Base-by-base conservation (phyloP, 2,113 vertebrate species). In the Thalassoma bifasciatum region DNA sequence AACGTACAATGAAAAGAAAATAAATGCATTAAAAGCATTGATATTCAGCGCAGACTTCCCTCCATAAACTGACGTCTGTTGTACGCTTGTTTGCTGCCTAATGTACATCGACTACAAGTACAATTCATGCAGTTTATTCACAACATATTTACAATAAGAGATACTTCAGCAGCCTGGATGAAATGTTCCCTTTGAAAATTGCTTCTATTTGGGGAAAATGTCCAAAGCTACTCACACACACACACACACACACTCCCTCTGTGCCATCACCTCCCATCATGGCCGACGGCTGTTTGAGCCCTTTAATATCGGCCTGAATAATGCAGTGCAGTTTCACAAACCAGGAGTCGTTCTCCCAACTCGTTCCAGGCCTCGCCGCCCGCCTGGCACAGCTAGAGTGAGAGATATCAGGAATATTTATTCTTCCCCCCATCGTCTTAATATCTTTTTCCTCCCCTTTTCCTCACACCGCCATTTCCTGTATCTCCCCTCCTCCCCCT, bases 251-350 rank as follows among this genome's bases (percentile, higher is more conserved):
- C 56, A 0, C 16, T 12, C 42, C 5, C 23, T 44, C 44, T 34
- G 46, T 21, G 8, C 60, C 66, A 38, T 59, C 68, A 34, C 26
- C 69, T 67, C 52, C 49, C 67, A 66, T 82, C 62, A 65, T 75
- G 57, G 64, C 82, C 58, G 2, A 13, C 16, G 50, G 79, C 77
- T 57, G 42, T 73, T 50, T 12, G 54, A 73, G 72, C 59, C 76
- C 69, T 79, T 84, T 86, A 87, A 87, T 87, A 75, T 67, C 65
- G 8, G 66, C 36, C 73, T 88, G 80, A 84, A 88, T 87, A 83
- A 88, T 85, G 82, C 78, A 75, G 62, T 23, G 1, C 40, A 26
- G 44, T 66, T 67, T 67, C 50, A 38, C 72, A 49, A 70, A 77
- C 65, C 59, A 54, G 67, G 40, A 81, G 22, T 60, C 36, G 17